Percentiles rank a stretch among this genome's conserved stretches.
Evolutionary conservation across 2,113 vertebrate species (phyloP).

Genomic region (Hyla sarda): DNA sequence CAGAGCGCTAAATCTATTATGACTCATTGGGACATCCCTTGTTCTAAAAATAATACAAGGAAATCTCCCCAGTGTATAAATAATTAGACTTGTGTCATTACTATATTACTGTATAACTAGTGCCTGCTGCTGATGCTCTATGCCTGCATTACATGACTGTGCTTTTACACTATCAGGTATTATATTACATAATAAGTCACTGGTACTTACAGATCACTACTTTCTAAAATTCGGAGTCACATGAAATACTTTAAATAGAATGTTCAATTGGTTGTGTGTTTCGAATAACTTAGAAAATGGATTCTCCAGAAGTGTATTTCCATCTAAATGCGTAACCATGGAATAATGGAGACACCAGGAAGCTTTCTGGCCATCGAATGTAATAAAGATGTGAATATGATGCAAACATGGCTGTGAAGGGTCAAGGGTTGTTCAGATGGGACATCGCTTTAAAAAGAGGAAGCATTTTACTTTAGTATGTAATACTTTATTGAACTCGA

Average conservation of each 20-base stretch:
- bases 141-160: not conserved
- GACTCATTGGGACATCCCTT: too few relatives aligned
- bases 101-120: not conserved
- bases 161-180: not conserved
- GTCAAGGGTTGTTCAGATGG: not conserved
- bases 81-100: not conserved
- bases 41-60: not conserved
- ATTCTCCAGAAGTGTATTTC: not conserved
- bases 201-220: not conserved
- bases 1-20: too few relatives aligned
- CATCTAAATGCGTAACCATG: not conserved
- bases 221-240: not conserved
- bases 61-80: not conserved
- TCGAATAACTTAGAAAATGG: not conserved
- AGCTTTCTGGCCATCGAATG: too few relatives aligned
- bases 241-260: not conserved
- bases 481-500: not conserved
- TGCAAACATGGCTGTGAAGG: not conserved
- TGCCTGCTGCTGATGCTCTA: not conserved
- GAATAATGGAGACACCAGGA: not conserved
- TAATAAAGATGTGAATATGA: not conserved
- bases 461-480: not conserved
- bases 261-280: not conserved
- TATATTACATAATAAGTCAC: not conserved
- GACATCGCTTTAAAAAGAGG: not conserved